Evolutionary conservation across 2,888 invertebrate species (phyloP).

Genomic region (Cataglyphis altisquamis): DNA sequence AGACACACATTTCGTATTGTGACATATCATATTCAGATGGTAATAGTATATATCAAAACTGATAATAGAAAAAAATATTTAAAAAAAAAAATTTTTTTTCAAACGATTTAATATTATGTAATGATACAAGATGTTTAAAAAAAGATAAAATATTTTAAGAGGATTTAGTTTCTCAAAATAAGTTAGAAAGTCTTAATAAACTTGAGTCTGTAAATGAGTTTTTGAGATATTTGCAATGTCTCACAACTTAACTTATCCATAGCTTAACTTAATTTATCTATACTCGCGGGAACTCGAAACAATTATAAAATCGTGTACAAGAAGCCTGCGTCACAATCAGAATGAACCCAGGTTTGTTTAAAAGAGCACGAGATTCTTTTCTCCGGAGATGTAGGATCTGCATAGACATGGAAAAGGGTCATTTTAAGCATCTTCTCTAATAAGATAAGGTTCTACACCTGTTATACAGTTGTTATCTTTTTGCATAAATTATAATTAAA

Average conservation of each 20-base stretch:
- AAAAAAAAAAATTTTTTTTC: too few relatives aligned
- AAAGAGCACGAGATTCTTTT: background rate
- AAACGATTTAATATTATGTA: background rate
- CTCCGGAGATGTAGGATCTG: background rate
- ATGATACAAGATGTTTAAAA: background rate
- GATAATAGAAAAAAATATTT: background rate
- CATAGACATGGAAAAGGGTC: background rate
- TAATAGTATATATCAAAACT: background rate
- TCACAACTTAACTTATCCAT: too few relatives aligned
- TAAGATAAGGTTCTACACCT: background rate
- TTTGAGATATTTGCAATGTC: too few relatives aligned
- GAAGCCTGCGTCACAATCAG: background rate
- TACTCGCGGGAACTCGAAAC: background rate
- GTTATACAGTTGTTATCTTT: background rate
- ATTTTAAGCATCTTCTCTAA: background rate
- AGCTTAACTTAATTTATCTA: too few relatives aligned
- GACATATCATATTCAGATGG: background rate
- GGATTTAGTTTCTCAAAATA: too few relatives aligned
- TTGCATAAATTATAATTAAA: background rate
- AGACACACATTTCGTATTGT: background rate
- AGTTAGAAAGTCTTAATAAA: too few relatives aligned
- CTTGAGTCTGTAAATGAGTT: too few relatives aligned
- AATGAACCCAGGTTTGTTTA: background rate
- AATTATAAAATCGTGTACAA: background rate
- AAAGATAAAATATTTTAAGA: too few relatives aligned